Evolutionary conservation across 2,888 invertebrate genomes (phyloP).

Genomic region (Teleogryllus oceanicus): DNA sequence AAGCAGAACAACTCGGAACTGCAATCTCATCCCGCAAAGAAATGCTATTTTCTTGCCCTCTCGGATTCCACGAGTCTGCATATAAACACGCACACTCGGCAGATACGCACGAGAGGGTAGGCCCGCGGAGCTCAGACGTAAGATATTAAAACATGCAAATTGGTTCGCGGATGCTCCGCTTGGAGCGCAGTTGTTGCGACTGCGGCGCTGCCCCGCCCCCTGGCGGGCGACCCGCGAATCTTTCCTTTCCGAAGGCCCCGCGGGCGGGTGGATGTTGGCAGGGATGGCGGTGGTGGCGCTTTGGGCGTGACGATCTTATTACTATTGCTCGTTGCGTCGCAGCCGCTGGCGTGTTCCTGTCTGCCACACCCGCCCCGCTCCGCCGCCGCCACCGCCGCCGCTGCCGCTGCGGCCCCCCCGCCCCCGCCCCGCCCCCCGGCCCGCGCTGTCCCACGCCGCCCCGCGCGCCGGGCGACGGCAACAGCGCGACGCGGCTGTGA

Average conservation of each 20-base stretch:
- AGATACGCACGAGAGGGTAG: no score
- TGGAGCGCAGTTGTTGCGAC: no score
- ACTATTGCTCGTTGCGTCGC: constrained; percentile 21
- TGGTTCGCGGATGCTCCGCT: not conserved
- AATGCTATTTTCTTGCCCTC: no score
- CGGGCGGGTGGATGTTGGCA: not conserved
- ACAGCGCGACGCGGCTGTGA: constrained; percentile 2
- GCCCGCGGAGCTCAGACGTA: not conserved
- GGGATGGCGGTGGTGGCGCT: not conserved
- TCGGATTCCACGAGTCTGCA: no score
- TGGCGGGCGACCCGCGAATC: no score
- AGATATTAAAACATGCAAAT: constrained; percentile 7
- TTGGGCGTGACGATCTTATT: not conserved
- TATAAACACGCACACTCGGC: no score
- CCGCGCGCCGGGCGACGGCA: not conserved
- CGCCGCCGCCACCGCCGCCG: not conserved
- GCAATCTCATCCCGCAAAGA: no score
- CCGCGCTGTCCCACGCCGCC: not conserved
- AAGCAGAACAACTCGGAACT: no score
- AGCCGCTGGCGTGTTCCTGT: not conserved
- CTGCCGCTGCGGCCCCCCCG: not conserved
- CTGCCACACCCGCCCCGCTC: not conserved
- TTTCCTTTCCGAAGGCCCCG: no score
- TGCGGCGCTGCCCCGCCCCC: no score
- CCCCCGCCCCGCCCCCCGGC: not conserved